Base-by-base conservation (phyloP, 2,113 vertebrate genomes). In the Thunnus maccoyii region DNA sequence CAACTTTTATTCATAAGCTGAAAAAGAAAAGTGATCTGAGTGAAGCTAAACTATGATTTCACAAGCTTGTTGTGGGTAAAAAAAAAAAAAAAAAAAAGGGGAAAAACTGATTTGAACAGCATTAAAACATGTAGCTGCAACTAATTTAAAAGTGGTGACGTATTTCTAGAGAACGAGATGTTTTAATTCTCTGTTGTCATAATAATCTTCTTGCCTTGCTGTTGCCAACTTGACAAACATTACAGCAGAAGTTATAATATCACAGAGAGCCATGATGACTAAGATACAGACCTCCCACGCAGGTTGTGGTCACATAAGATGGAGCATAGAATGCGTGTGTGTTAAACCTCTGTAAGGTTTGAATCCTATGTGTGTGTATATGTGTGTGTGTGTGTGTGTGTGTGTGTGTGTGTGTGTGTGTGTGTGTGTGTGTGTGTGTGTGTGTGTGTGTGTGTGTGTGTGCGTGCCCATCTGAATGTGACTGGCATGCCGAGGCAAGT, bases 221-320 rank as follows among this genome's bases (percentile, higher is more conserved):
- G 36, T 50, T 46, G 73, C 25, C 41, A 48, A 6, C 52, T 75
- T 63, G 18, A 32, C 51, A 69, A 81, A 76, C 64, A 61, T 67
- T 13, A 17, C 22, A 82, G 64, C 81, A 83, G 57, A 80, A 84
- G 86, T 81, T 78, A 3, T 67, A 57, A 81, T 85, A 82, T 80
- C 72, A 46, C 64, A 61, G 62, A 67, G 60, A 15, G 51, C 51
- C 17, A 4, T 0, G 69, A 71, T 90, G 88, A 89, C 80, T 87
- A 72, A 91, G 76, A 89, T 2, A 6, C 46, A 67, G 71, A 54
- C 41, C 74, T 73, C 90, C 90, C 84, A 86, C 88, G 11, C 85
- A 90, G 68, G 52, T 11, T 74, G 81, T 83, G 73, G 55, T 82
- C 71, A 15, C 66, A 41, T 9, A 61, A 86, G 54, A 72, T 5